Base-by-base conservation (phyloP, 1,140 invertebrate species). In the Drosophila azteca region DNA sequence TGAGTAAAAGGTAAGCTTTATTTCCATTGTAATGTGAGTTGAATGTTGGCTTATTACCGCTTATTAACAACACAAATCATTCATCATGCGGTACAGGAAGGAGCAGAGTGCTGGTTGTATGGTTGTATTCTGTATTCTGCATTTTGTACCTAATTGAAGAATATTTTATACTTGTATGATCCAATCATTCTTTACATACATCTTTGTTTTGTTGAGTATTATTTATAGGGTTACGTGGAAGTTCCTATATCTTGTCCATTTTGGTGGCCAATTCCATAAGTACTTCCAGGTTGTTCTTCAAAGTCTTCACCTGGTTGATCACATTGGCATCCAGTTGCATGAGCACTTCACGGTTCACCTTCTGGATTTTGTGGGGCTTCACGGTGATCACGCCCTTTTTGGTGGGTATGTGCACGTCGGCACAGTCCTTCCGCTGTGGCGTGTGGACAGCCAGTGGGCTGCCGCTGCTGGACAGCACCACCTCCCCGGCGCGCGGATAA, bases 321-420 rank as follows among this genome's bases (percentile, higher is more conserved):
- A 78, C 79, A 2, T 77, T 54, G 2, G 41, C 22, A 45, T 91
- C 82, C 22, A 91, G 60, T 5, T 26, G 24, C 24, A 26, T 5
- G 24, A 26, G 24, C 24, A 26, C 24, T 5, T 26, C 24, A 4
- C 24, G 24, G 24, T 26, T 26, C 24, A 26, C 24, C 24, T 26
- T 4, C 24, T 26, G 4, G 4, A 26, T 26, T 26, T 26, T 26
- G 20, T 61, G 57, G 0, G 90, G 78, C 9, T 85, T 73, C 52
- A 90, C 49, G 1, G 66, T 85, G 6, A 91, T 63, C 1, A 90
- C 78, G 0, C 94, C 94, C 85, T 93, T 91, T 1, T 74, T 59
- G 15, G 94, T 76, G 24, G 94, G 94, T 20, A 94, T 94, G 81
- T 93, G 94, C 1, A 94, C 90, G 65, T 94, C 94, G 2, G 93